Evolutionary conservation across 1,140 invertebrate species (phyloP), one percentile per base, ranked within the genome.

Genomic region (Ectropis grisescens): DNA sequence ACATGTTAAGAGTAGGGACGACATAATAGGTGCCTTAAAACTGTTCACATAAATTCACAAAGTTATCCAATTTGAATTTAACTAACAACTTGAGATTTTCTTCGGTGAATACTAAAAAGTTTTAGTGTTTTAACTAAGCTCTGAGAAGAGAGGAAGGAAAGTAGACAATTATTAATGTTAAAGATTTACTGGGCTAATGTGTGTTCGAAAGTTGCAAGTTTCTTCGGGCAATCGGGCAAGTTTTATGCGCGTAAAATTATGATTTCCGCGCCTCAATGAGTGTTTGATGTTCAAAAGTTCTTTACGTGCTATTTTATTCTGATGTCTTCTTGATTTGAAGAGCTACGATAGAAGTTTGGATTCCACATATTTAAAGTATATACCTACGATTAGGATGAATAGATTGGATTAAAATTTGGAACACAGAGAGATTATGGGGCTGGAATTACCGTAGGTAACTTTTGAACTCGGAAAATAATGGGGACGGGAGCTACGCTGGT

Each of bases 61-160:
- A 70, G 53, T 74, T 74, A 62, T 54, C 59, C 61, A 71, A 70
- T 70, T 74, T 74, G 55, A 69, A 69, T 69, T 67, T 74, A 60
- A 71, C 66, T 65, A 67, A 70, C 66, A 70, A 66, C 62, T 60
- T 62, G 41, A 59, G 58, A 59, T 70, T 66, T 61, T 67, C 59
- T 60, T 51, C 43, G 41, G 34, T 47, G 49, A 41, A 49, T 49
- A 53, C 55, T 66, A 61, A 66, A 54, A 53, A 47, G 32, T 52
- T 52, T 46, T 25, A 43, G 37, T 55, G 38, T 58, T 51, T 49
- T 53, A 56, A 56, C 48, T 50, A 49, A 48, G 43, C 43, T 37
- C 36, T 28, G 32, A 33, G 29, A 37, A 13, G 19, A 35, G 24
- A 23, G 31, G 25, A 32, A 35, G 29, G 33, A 22, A 42, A 30